Evolutionary conservation across 2,797 vertebrate species (phyloP), one percentile per base, ranked within the genome.

Genomic region (Geotria australis): DNA sequence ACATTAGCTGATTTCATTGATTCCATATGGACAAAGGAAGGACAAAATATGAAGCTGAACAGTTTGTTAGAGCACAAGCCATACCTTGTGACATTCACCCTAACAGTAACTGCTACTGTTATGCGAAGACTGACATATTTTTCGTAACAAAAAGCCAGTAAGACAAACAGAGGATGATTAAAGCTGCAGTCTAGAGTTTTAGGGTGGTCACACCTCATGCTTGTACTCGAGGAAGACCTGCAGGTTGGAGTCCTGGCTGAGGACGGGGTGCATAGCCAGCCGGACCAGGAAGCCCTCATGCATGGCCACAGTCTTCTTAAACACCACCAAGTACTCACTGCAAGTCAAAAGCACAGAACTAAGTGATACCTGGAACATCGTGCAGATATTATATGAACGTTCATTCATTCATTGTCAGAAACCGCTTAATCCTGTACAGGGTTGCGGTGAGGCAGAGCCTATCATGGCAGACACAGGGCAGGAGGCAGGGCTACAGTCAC

Each of bases 261-360:
- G 73, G 67, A 76, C 66, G 46, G 83, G 77, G 59, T 96, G 89
- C 61, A 81, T 84, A 47, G 85, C 79, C 62, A 96, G 70, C 62
- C 84, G 68, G 69, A 95, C 86, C 61, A 96, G 79, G 65, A 96
- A 96, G 59, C 91, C 67, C 72, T 96, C 89, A 57, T 96, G 89
- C 15, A 89, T 84, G 59, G 91, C 85, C 46, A 96, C 89, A 2
- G 89, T 96, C 74, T 96, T 96, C 77, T 96, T 96, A 72, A 96
- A 96, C 61, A 96, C 85, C 57, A 85, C 89, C 1, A 96, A 77
- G 65, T 95, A 96, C 68, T 79, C 77, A 11, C 77, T 79, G 57
- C 7, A 60, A 58, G 10, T 45, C 11, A 48, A 3, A 47, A 13
- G 3, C 14, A 24, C 10, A 12, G 11, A 12, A n/a, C 10, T 10